These are phyloP conservation scores for Eptatretus burgeri DNA, from an alignment of 2,113 vertebrate genomes.

Conservation along the genomic window DNA sequence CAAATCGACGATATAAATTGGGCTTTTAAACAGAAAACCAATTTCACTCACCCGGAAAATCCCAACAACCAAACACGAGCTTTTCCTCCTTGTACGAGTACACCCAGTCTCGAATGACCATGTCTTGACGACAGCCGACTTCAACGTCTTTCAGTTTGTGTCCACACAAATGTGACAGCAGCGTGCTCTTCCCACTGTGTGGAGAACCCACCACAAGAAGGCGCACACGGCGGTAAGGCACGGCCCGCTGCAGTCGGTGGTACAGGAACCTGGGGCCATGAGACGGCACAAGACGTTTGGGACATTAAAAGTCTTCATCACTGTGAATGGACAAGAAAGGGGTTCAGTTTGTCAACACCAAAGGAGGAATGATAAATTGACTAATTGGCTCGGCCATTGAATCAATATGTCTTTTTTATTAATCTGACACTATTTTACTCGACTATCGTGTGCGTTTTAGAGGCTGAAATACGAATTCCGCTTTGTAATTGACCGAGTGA, in stretches of 20 bases:
- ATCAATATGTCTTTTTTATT: neutral
- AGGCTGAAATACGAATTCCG: too few relatives aligned
- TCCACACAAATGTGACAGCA: conserved; percentile 58
- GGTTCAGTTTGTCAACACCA: neutral
- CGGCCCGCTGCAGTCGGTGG: conserved; percentile 69
- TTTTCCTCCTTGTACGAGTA: conserved; percentile 41
- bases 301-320: conserved; percentile 7
- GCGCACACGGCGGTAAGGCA: conserved; percentile 73
- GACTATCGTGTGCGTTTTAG: too few relatives aligned
- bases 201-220: conserved; percentile 65
- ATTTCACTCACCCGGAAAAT: conserved; percentile 44
- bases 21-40: neutral
- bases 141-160: conserved; percentile 22
- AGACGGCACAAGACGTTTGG: conserved; percentile 3
- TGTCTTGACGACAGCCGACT: conserved; percentile 17
- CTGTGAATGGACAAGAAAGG: neutral
- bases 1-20: too few relatives aligned
- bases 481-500: too few relatives aligned
- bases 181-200: conserved; percentile 52
- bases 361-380: neutral
- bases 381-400: neutral
- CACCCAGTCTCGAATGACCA: conserved; percentile 59
- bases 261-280: conserved; percentile 46
- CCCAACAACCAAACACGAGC: conserved; percentile 61
- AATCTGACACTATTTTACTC: too few relatives aligned